phyloP scores from a whole-genome alignment of 2,113 vertebrate species.

The Cathartes aura region DNA sequence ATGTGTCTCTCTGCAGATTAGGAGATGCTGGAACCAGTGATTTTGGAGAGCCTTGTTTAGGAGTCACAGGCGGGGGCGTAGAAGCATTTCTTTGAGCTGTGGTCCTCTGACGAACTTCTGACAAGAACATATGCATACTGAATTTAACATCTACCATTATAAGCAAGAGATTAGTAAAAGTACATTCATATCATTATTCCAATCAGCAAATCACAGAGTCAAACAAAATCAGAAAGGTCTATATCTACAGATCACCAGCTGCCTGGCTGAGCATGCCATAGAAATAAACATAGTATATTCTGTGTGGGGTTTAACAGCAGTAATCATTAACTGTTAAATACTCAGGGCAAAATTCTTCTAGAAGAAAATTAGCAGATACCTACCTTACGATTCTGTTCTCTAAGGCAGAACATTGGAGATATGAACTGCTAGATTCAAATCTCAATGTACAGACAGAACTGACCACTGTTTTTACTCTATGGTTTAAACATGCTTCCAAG shows the following conservation, averaged over 20 bases:
- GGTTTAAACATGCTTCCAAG: background rate
- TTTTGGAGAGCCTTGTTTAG: constrained; percentile 76
- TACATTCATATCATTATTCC: background rate
- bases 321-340: background rate
- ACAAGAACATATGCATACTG: constrained; percentile 35
- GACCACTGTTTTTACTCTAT: background rate
- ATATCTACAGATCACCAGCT: background rate
- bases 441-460: background rate
- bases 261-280: background rate
- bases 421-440: background rate
- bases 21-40: constrained; percentile 73
- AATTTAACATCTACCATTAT: constrained; percentile 36
- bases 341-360: background rate
- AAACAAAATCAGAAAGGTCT: background rate
- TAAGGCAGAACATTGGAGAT: background rate
- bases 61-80: constrained; percentile 39
- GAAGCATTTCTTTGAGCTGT: constrained; percentile 82
- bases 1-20: constrained; percentile 77
- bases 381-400: background rate
- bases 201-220: background rate
- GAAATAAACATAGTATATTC: background rate
- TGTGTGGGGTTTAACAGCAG: background rate
- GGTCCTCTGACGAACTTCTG: constrained; percentile 93
- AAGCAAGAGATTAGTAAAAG: background rate
- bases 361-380: background rate